Base-by-base conservation (phyloP, 2,113 vertebrate genomes). In the Sminthopsis crassicaudata region DNA sequence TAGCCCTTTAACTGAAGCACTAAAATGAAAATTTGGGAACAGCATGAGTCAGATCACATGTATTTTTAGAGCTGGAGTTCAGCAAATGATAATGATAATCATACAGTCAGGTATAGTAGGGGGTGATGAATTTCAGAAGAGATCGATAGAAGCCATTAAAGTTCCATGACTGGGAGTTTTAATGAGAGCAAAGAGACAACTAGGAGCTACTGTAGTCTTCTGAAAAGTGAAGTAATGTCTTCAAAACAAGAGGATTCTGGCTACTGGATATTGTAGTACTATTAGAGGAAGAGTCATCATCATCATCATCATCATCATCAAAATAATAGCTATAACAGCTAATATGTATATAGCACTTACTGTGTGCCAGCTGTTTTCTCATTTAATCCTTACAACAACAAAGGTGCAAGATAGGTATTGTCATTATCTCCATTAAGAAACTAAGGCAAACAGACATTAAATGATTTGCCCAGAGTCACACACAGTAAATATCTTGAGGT, bases 41-140 rank as follows among this genome's bases (percentile, higher is more conserved):
- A 98, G 94, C 93, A 88, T 97, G 97, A 98, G 90, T 98, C 97
- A 98, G 96, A 97, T 96, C 94, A 92, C 93, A 96, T 96, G 97
- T 98, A 98, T 97, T 98, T 98, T 98, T 96, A 97, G 97, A 96
- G 91, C 22, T 90, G 91, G 94, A 93, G 95, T 97, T 97, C 93
- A 95, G 91, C 96, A 97, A 97, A 96, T 97, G 91, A 93, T 95
- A 25, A 96, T 96, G 92, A 90, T 95, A 2, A 94, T 93, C 95
- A 97, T 95, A 94, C 27, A 94, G 55, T 97, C 95, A 95, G 96
- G 94, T 96, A 92, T 51, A 92, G 10, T 51, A 94, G 51, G 46
- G 90, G 50, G 52, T 67, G 19, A 52, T 42, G 46, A 94, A 94
- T 46, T 91, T 93, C 92, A 93, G 55, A 89, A 51, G 95, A 92